These are phyloP conservation scores for Gorsachius goisagi DNA, from an alignment of 2,113 vertebrate species.

Conservation along the genomic window DNA sequence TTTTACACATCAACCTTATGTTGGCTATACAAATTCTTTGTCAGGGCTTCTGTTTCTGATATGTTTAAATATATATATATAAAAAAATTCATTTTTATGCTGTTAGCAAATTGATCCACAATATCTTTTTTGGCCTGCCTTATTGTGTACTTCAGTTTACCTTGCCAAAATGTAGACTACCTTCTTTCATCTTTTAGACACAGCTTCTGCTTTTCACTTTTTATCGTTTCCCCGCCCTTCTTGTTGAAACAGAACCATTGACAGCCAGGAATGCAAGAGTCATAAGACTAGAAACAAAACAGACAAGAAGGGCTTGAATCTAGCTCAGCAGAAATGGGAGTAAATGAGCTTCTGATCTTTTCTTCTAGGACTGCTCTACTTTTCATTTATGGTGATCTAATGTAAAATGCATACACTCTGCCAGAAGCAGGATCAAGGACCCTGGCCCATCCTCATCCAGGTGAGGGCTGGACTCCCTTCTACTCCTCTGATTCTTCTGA, in stretches of 20 bases:
- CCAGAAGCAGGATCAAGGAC: not conserved
- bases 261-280: not conserved
- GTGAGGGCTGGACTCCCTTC: not conserved
- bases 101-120: not conserved
- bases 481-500: not conserved
- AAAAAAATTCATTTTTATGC: not conserved
- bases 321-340: not conserved
- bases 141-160: not conserved
- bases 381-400: not conserved
- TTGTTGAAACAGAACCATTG: not conserved
- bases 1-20: not conserved
- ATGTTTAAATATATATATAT: not conserved
- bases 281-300: not conserved
- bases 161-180: not conserved
- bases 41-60: not conserved
- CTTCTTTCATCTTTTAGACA: not conserved
- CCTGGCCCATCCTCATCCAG: accelerated
- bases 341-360: not conserved
- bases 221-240: not conserved
- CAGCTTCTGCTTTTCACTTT: not conserved
- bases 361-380: not conserved
- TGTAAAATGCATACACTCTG: not conserved
- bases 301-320: not conserved
- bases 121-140: not conserved
- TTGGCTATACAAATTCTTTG: not conserved